These are phyloP conservation scores for Fregetta grallaria DNA, from an alignment of 2,113 vertebrate genomes.

Conservation along the genomic window DNA sequence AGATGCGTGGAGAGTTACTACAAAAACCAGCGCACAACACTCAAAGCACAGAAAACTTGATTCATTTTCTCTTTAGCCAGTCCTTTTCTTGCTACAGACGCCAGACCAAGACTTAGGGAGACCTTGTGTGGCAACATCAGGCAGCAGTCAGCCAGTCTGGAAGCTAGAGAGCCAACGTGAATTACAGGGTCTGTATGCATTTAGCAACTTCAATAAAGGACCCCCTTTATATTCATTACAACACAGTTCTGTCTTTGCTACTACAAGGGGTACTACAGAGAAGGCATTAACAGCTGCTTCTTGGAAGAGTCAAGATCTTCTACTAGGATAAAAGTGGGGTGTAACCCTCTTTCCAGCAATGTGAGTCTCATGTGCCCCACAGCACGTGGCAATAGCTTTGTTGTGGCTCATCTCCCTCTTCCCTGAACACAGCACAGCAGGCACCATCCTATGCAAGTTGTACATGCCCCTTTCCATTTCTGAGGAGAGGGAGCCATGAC, in stretches of 20 bases:
- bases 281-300: background rate
- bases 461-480: background rate
- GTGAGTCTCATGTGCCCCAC: background rate
- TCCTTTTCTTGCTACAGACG: background rate
- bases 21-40: background rate
- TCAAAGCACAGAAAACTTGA: background rate
- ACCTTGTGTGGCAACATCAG: slow-evolving; percentile 22
- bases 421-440: background rate
- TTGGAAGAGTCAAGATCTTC: background rate
- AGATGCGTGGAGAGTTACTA: background rate
- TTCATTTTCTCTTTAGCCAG: background rate
- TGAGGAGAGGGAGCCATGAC: background rate
- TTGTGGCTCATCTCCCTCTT: background rate
- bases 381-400: background rate
- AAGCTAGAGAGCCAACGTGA: background rate
- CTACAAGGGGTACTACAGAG: background rate
- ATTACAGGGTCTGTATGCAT: slow-evolving; percentile 24
- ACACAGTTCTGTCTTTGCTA: slow-evolving; percentile 30
- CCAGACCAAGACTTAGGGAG: slow-evolving; percentile 7
- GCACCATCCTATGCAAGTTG: background rate
- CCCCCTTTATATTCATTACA: slow-evolving; percentile 39
- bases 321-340: background rate
- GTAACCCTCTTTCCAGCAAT: background rate
- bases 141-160: slow-evolving; percentile 39
- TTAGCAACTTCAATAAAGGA: slow-evolving; percentile 15